phyloP scores from a whole-genome alignment of 2,888 invertebrate species.

The Electrophaes corylata region DNA sequence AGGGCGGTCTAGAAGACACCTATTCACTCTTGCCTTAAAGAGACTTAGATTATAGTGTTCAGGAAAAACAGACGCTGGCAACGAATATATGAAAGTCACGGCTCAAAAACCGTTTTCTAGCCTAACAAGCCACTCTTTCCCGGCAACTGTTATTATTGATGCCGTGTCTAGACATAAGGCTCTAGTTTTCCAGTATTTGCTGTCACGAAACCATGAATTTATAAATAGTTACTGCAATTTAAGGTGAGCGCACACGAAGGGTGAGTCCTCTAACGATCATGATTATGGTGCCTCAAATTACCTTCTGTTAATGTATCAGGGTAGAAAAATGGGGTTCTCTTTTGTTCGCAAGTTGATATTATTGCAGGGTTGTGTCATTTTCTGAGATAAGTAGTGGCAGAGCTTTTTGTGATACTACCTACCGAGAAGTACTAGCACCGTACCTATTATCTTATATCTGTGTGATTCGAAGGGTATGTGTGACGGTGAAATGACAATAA shows the following conservation, averaged over 20 bases:
- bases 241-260: slow-evolving; percentile 42
- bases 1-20: no score
- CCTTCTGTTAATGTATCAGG: slow-evolving; percentile 19
- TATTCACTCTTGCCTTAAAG: no score
- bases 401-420: no score
- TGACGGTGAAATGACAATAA: no score
- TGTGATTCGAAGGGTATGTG: no score
- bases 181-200: slow-evolving; percentile 64
- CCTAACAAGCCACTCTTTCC: slow-evolving; percentile 61
- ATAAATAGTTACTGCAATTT: slow-evolving; percentile 59
- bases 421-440: no score
- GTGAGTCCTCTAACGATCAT: slow-evolving; percentile 46
- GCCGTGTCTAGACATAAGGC: slow-evolving; percentile 67
- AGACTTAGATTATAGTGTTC: no score
- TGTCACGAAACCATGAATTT: slow-evolving; percentile 71
- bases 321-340: neutral
- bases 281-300: slow-evolving; percentile 38
- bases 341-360: slow-evolving; percentile 42
- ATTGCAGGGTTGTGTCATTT: neutral
- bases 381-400: no score
- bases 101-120: neutral
- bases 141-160: slow-evolving; percentile 74
- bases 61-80: no score
- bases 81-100: neutral
- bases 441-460: no score